These are phyloP conservation scores for Actinernus sp. DNA, from an alignment of 92 coral and sea anemone genomes.

Conservation along the genomic window DNA sequence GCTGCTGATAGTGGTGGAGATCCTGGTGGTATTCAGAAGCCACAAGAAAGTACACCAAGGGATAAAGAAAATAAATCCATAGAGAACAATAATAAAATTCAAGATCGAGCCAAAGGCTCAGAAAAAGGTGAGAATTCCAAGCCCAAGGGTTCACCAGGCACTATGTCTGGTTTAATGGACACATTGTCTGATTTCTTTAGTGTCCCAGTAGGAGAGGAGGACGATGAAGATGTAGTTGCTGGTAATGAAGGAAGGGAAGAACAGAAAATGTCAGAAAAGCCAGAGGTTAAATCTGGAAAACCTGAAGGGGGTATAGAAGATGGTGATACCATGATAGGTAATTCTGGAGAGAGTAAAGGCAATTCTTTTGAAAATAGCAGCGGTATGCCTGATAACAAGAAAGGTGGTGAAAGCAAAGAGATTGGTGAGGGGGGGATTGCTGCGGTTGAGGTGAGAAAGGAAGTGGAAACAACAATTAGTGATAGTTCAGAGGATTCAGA, in stretches of 20 bases:
- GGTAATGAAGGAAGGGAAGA: constrained; percentile 1
- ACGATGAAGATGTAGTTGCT: constrained; percentile 14
- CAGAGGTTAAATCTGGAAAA: not conserved
- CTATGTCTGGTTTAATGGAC: constrained; percentile 46
- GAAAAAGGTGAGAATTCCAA: constrained; percentile 30
- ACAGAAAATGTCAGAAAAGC: not conserved
- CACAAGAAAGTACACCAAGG: too few species aligned
- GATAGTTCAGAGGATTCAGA: not conserved
- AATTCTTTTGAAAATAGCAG: too few species aligned
- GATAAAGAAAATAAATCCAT: constrained; percentile 1
- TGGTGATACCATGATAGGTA: too few species aligned
- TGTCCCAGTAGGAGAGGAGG: constrained; percentile 32
- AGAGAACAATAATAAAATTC: not conserved
- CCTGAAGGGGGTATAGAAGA: too few species aligned
- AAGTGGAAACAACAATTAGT: too few species aligned
- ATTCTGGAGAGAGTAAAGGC: too few species aligned
- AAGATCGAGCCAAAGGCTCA: not conserved
- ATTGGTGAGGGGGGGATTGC: too few species aligned
- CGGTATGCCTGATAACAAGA: too few species aligned
- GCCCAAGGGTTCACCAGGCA: constrained; percentile 13
- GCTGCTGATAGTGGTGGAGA: not conserved
- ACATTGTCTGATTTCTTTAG: constrained; percentile 31
- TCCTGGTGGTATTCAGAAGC: not conserved
- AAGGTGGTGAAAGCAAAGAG: too few species aligned
- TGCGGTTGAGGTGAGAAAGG: too few species aligned